Evolutionary conservation across 2,888 invertebrate species (phyloP), one percentile per base, ranked within the genome.

Genomic region (Eucera pruinosa): DNA sequence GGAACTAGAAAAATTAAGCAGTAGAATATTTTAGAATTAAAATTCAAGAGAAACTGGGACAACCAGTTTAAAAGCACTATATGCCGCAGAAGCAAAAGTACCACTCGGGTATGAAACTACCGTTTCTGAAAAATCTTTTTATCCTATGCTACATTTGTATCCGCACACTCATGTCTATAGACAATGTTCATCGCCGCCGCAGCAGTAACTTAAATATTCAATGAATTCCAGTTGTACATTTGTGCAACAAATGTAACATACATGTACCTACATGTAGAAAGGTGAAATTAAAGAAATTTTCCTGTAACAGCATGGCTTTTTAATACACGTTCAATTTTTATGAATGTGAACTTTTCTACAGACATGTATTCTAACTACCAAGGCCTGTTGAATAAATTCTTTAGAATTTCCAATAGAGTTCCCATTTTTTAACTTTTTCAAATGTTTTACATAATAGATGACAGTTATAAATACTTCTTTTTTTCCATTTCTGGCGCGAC

Each of bases 121-220:
- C 76, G 47, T 72, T 72, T 50, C 75, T 70, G 79, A 82, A 75
- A 77, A 82, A 82, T 82, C 82, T 77, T 80, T 77, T 82, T 77
- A 69, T 80, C 80, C 57, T 15, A 58, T 43, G 23, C 50, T 57
- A 65, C 57, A 25, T 69, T 54, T 62, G 58, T 54, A 66, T 54
- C 65, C 64, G 66, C 36, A 39, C 69, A 48, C 57, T 52, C 54
- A 48, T 50, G 47, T 68, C 43, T 66, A 61, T 58, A 45, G 27
- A 39, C 61, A 48, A 25, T 23, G 52, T 48, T 9, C 18, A 33
- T 41, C 47, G 13, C 15, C 48, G 41, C 52, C 23, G 76, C 47
- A 48, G 60, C 73, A 61, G 52, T 30, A 52, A 74, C 79, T 81
- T 85, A n/a, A n/a, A n/a, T n/a, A 85, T 82, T 64, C 78, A 70